These are phyloP conservation scores for Amphimedon queenslandica DNA, from an alignment of 37 sponge, comb jelly and placozoan species.

Conservation along the genomic window DNA sequence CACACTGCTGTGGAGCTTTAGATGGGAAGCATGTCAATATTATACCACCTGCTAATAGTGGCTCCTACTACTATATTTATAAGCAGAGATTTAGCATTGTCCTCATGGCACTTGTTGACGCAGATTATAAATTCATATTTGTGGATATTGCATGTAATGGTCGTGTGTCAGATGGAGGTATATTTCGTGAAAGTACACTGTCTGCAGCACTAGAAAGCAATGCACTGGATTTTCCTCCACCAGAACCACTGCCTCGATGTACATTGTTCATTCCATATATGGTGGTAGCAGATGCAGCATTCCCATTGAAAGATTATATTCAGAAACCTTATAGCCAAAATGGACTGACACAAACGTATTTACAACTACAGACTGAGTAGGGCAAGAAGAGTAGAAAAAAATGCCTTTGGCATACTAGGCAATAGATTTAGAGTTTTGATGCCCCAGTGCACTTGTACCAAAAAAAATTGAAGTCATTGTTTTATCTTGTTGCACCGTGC, in stretches of 20 bases:
- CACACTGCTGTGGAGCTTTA: slow-evolving; percentile 37
- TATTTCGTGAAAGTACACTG: slow-evolving; percentile 21
- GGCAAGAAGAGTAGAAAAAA: slow-evolving; percentile 42
- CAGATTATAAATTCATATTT: slow-evolving; percentile 36
- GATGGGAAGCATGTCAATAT: slow-evolving; percentile 57
- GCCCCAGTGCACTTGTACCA: background rate
- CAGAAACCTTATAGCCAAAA: slow-evolving; percentile 30
- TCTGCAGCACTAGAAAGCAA: slow-evolving; percentile 9
- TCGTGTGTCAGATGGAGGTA: slow-evolving; percentile 43
- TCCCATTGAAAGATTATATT: slow-evolving; percentile 26
- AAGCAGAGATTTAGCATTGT: slow-evolving; percentile 39
- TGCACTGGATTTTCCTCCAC: slow-evolving; percentile 23
- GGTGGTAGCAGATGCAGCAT: slow-evolving; percentile 57
- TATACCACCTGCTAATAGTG: slow-evolving; percentile 29
- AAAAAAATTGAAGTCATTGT: slow-evolving; percentile 11
- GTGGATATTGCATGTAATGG: slow-evolving; percentile 46
- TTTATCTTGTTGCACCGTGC: slow-evolving; percentile 1
- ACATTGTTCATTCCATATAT: slow-evolving; percentile 6
- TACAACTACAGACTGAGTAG: slow-evolving; percentile 61
- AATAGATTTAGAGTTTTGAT: slow-evolving; percentile 21
- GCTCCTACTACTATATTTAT: slow-evolving; percentile 50
- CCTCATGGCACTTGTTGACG: slow-evolving; percentile 38
- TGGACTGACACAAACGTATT: slow-evolving; percentile 13
- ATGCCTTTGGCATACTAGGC: slow-evolving; percentile 40
- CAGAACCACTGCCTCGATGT: slow-evolving; percentile 1